A percentile compares a stretch with the other conserved stretches of the same genome.
Evolutionary conservation across 2,113 vertebrate genomes (phyloP).

Genomic region (Dicentrarchus labrax): DNA sequence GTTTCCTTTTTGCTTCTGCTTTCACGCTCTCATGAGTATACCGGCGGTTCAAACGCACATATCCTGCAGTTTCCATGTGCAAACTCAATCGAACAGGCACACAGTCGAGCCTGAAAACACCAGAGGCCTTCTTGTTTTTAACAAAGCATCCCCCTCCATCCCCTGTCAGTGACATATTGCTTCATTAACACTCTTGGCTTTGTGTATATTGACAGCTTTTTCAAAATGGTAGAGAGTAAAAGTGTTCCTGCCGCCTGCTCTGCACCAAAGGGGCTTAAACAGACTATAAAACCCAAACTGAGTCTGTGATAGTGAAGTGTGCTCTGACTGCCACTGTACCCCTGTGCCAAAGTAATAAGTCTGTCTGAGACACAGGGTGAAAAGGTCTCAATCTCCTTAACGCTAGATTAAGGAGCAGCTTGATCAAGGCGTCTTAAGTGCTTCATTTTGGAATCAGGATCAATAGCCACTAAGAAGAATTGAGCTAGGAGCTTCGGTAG

Average conservation of each 20-base stretch:
- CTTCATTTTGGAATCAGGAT: conserved; percentile 79
- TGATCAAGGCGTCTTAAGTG: conserved; percentile 81
- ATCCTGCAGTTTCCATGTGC: conserved; percentile 46
- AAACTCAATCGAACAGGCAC: conserved; percentile 45
- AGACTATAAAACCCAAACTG: conserved; percentile 41
- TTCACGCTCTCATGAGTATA: conserved; percentile 48
- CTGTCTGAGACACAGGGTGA: conserved; percentile 68
- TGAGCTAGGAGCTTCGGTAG: conserved; percentile 69
- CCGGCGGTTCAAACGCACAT: conserved; percentile 19
- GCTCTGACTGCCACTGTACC: conserved; percentile 56
- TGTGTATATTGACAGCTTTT: conserved; percentile 61
- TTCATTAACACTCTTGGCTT: conserved; percentile 69
- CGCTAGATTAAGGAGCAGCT: conserved; percentile 78
- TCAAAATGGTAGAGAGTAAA: conserved; percentile 66
- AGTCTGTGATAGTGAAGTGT: conserved; percentile 35
- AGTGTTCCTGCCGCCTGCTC: conserved; percentile 41
- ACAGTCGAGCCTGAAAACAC: conserved; percentile 18
- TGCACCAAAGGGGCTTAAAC: conserved; percentile 61
- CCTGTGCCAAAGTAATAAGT: conserved; percentile 59
- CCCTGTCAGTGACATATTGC: conserved; percentile 54
- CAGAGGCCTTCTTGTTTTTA: conserved; percentile 53
- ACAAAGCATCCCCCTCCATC: conserved; percentile 53
- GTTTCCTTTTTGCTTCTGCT: conserved; percentile 46
- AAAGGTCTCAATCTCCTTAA: conserved; percentile 78
- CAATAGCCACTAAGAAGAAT: conserved; percentile 77